Evolutionary conservation across 2,113 vertebrate genomes (phyloP).

Genomic region (Anguilla rostrata): DNA sequence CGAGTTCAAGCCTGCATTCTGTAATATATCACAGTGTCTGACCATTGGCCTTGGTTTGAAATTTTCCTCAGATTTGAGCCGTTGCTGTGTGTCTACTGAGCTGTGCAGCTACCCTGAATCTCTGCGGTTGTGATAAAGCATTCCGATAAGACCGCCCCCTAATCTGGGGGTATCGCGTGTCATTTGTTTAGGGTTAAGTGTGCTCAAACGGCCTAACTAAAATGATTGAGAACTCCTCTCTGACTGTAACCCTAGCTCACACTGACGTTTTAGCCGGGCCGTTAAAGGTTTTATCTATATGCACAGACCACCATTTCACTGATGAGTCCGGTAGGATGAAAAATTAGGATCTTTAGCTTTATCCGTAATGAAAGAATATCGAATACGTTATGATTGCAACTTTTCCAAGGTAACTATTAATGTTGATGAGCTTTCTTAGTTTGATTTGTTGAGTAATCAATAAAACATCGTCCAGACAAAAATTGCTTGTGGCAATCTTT

Average conservation of each 20-base stretch:
- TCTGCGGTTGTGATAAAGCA: too few species aligned
- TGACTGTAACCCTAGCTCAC: too few species aligned
- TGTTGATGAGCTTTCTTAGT: too few species aligned
- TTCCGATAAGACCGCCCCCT: too few species aligned
- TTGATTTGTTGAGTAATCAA: too few species aligned
- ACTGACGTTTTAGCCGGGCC: too few species aligned
- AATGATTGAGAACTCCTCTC: neutral
- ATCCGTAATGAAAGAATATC: neutral
- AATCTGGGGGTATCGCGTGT: neutral
- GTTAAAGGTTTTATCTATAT: too few species aligned
- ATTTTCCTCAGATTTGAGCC: neutral
- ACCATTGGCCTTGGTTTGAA: neutral
- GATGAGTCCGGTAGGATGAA: neutral
- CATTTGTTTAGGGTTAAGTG: neutral
- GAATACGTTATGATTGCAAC: neutral
- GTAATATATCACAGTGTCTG: neutral
- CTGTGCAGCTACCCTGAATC: too few species aligned
- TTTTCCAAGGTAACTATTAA: too few species aligned
- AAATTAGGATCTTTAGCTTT: neutral
- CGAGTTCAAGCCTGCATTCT: neutral
- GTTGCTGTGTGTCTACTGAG: too few species aligned
- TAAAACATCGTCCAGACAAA: neutral
- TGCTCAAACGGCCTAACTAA: neutral
- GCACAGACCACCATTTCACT: neutral
- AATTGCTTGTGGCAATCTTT: neutral